phyloP scores from a whole-genome alignment of 2,888 invertebrate species.

The Stenoptilia bipunctidactyla region DNA sequence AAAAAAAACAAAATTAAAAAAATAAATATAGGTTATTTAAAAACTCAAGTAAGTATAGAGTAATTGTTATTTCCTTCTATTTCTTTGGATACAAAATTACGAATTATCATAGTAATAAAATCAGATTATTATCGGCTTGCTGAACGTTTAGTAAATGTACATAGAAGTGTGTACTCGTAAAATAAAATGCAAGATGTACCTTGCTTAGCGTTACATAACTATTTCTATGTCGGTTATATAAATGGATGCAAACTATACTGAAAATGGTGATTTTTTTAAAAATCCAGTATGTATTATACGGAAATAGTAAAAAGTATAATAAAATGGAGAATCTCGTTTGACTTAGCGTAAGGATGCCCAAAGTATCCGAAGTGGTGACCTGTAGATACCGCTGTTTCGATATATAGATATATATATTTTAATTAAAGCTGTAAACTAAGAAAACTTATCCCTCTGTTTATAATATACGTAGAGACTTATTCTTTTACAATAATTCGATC shows the following conservation, averaged over 20 bases:
- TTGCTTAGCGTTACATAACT: too few relatives aligned
- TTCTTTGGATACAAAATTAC: too few relatives aligned
- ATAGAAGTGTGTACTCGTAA: slow-evolving; percentile 8
- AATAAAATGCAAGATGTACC: slow-evolving; percentile 7
- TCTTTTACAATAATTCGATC: too few relatives aligned
- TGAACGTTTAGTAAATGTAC: too few relatives aligned
- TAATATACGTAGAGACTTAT: too few relatives aligned
- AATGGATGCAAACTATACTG: slow-evolving; percentile 56
- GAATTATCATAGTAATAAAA: too few relatives aligned
- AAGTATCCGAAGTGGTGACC: slow-evolving; percentile 61
- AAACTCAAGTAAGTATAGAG: slow-evolving; percentile 15
- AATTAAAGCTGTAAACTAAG: slow-evolving; percentile 51
- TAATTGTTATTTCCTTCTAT: slow-evolving; percentile 24
- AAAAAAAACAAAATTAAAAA: slow-evolving; percentile 31
- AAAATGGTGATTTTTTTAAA: slow-evolving; percentile 41
- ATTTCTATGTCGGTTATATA: slow-evolving; percentile 34
- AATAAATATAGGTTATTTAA: slow-evolving; percentile 20
- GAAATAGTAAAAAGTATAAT: slow-evolving; percentile 60
- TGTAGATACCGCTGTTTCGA: slow-evolving; percentile 52
- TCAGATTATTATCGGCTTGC: too few relatives aligned
- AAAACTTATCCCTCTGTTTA: slow-evolving; percentile 69
- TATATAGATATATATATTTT: slow-evolving; percentile 24
- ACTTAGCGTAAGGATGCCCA: slow-evolving; percentile 70
- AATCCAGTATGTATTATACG: slow-evolving; percentile 55
- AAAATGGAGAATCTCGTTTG: slow-evolving; percentile 47